These are phyloP conservation scores for Philonicus albiceps DNA, from an alignment of 2,888 invertebrate species.

Conservation along the genomic window DNA sequence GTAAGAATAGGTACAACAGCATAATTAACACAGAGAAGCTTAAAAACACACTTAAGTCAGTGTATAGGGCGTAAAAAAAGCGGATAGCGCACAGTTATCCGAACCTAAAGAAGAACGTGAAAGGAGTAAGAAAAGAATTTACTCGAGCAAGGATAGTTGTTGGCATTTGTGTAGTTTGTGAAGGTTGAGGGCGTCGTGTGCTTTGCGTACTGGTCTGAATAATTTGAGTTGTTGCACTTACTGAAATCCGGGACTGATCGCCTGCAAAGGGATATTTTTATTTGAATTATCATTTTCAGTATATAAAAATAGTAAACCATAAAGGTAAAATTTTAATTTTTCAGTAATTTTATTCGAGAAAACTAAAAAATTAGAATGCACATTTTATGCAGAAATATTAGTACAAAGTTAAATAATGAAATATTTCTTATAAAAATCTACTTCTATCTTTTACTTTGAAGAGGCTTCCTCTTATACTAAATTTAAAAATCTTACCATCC, in stretches of 20 bases:
- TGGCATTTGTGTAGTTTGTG: neutral
- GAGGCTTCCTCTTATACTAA: neutral
- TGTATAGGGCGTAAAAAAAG: neutral
- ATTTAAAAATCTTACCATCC: neutral
- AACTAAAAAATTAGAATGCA: too few species aligned
- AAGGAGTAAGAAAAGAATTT: conserved; percentile 27
- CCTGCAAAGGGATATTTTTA: neutral
- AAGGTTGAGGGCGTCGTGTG: neutral
- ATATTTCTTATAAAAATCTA: neutral
- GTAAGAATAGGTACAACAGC: neutral
- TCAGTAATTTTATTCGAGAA: too few species aligned
- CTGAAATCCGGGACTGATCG: neutral
- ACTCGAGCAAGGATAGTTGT: neutral
- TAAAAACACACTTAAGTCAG: neutral
- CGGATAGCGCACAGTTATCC: neutral
- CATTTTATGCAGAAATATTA: too few species aligned
- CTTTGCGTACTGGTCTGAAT: neutral
- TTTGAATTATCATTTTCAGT: neutral
- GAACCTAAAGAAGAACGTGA: conserved; percentile 19
- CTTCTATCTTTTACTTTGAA: neutral
- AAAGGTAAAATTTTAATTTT: too few species aligned
- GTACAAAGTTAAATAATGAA: too few species aligned
- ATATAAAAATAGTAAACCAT: neutral
- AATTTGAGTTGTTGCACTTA: neutral
- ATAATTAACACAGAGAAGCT: conserved; percentile 28